These are phyloP conservation scores for Teleiodes luculella DNA, from an alignment of 2,888 invertebrate species.

Conservation along the genomic window DNA sequence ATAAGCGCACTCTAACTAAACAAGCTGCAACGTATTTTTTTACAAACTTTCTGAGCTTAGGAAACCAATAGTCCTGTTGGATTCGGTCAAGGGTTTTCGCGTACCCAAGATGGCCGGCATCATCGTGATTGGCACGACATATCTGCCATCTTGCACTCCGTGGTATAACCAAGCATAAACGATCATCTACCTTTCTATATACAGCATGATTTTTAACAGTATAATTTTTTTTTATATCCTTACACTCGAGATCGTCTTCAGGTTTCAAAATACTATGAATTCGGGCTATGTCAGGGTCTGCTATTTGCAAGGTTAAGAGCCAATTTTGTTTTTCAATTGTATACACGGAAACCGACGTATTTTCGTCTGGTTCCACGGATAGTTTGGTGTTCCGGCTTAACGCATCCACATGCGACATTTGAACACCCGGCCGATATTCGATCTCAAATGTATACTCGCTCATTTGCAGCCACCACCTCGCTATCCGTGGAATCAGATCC, in stretches of 20 bases:
- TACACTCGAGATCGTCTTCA: conserved; percentile 9
- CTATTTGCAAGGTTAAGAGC: background rate
- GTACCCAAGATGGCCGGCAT: conserved; percentile 43
- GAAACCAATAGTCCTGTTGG: too few relatives aligned
- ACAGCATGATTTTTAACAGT: too few relatives aligned
- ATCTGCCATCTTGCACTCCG: conserved; percentile 36
- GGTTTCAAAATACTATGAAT: conserved; percentile 16
- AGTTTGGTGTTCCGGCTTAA: background rate
- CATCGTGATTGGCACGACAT: conserved; percentile 46
- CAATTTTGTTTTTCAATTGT: background rate
- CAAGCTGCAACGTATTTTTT: too few relatives aligned
- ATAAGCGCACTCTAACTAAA: too few relatives aligned
- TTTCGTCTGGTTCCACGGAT: background rate
- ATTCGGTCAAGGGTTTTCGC: conserved; percentile 39
- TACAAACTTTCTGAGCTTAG: too few relatives aligned
- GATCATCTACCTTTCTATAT: conserved; percentile 12
- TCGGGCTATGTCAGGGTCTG: conserved; percentile 18
- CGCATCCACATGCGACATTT: conserved; percentile 8
- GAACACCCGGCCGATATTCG: conserved; percentile 12
- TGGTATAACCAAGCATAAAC: conserved; percentile 4
- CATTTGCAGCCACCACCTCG: conserved; percentile 19
- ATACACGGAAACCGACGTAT: background rate
- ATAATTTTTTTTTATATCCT: conserved; percentile 16
- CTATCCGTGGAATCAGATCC: conserved; percentile 31
- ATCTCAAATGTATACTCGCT: conserved; percentile 16